A percentile compares a stretch with the other conserved stretches of the same genome.
Evolutionary conservation across 2,888 invertebrate species (phyloP).

Genomic region (Galerucella pusilla): DNA sequence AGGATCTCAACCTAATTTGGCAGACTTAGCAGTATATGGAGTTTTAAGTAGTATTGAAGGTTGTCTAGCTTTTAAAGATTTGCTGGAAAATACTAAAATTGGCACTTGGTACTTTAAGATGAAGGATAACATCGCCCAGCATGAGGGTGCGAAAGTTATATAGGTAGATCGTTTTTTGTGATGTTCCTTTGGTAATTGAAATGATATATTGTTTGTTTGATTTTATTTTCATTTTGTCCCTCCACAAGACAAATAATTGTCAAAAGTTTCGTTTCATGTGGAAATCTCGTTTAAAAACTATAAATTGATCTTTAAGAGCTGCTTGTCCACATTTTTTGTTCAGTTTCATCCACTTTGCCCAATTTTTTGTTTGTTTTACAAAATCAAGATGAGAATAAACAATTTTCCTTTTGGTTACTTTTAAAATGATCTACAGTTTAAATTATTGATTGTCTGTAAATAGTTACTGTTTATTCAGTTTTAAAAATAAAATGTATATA

Average conservation of each 20-base stretch:
- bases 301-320: too few relatives aligned
- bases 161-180: constrained; percentile 38
- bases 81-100: constrained; percentile 78
- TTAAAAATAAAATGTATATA: not conserved
- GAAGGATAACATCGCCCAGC: constrained; percentile 72
- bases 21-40: constrained; percentile 93
- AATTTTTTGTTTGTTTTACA: too few relatives aligned
- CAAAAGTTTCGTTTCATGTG: too few relatives aligned
- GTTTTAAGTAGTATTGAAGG: constrained; percentile 94
- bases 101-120: constrained; percentile 82
- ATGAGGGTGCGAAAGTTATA: constrained; percentile 68
- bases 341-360: too few relatives aligned
- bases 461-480: not conserved
- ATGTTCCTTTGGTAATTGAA: not conserved
- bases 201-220: not conserved
- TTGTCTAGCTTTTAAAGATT: constrained; percentile 88
- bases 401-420: not conserved
- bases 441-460: not conserved
- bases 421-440: not conserved
- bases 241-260: too few relatives aligned
- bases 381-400: not conserved
- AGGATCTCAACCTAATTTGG: constrained; percentile 87
- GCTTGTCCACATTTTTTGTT: too few relatives aligned
- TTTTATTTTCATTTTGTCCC: not conserved
- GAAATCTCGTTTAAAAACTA: too few relatives aligned